Evolutionary conservation across 2,888 invertebrate genomes (phyloP), one percentile per base, ranked within the genome.

Genomic region (Acrocyrtus sp.): DNA sequence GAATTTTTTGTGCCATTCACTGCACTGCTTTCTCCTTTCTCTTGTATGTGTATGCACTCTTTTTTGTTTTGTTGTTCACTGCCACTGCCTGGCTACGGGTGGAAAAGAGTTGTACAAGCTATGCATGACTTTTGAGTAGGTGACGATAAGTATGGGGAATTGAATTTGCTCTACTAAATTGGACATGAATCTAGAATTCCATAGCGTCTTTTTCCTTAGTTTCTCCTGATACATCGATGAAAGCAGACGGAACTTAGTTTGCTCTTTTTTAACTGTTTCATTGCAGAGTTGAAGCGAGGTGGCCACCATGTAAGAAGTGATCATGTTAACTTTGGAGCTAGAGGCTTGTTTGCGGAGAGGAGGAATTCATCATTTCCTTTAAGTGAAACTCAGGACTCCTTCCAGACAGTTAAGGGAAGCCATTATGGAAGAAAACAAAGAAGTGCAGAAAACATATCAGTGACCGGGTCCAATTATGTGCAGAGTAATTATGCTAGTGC

Each of bases 61-160:
- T 12, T 6, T 22, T 4, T 8, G 4, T 43, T 62, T 51, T 62
- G 51, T 62, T 62, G 41, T 62, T 22, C 41, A 24, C 50, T 34
- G 29, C 26, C 62, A 62, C 39, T 62, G 62, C 62, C 51, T 62
- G 62, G 51, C 62, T 62, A 62, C 62, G 24, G 27, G 12, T 53
- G 41, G 4, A 19, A 60, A 60, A 34, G 34, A 5, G 34, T 12
- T 34, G 12, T 34, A 12, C n/a, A n/a, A n/a, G n/a, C n/a, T n/a
- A n/a, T n/a, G n/a, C n/a, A n/a, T n/a, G n/a, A n/a, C n/a, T n/a
- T n/a, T n/a, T n/a, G n/a, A n/a, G n/a, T n/a, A n/a, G n/a, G n/a
- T n/a, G n/a, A n/a, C n/a, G n/a, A n/a, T n/a, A n/a, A n/a, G n/a
- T n/a, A n/a, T n/a, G n/a, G n/a, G n/a, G n/a, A n/a, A n/a, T n/a